Percentiles rank a stretch among this genome's conserved stretches.
These are phyloP conservation scores for Caprella mutica DNA, from an alignment of 2,888 invertebrate species.

Conservation along the genomic window DNA sequence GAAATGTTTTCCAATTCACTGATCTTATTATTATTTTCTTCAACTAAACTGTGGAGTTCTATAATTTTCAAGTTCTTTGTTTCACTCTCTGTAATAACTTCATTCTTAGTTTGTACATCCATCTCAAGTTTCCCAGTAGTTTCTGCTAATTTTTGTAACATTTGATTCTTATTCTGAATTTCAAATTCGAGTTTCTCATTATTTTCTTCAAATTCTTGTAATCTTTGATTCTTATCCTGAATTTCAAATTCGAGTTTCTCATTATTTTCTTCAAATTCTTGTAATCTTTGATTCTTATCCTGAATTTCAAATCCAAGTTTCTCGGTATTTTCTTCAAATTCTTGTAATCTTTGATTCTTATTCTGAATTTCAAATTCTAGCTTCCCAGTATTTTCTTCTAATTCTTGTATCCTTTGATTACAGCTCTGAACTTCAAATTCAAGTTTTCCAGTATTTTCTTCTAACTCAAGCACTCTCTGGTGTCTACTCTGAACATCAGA, in stretches of 20 bases:
- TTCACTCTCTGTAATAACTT: not conserved
- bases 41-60: not conserved
- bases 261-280: not conserved
- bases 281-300: not conserved
- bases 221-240: conserved; percentile 8
- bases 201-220: not conserved
- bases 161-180: not conserved
- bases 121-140: not conserved
- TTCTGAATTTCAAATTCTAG: not conserved
- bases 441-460: not conserved
- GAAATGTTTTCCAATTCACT: not conserved
- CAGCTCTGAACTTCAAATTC: no score
- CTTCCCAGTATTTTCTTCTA: not conserved
- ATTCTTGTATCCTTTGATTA: not conserved
- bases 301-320: not conserved
- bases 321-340: not conserved
- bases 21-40: not conserved
- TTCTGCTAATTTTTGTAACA: not conserved
- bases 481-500: not conserved
- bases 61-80: not conserved
- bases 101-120: not conserved
- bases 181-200: not conserved
- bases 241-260: not conserved
- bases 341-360: not conserved
- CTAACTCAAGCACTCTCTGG: not conserved